phyloP scores from a whole-genome alignment of 2,113 vertebrate species.

The Amazona guildingii region DNA sequence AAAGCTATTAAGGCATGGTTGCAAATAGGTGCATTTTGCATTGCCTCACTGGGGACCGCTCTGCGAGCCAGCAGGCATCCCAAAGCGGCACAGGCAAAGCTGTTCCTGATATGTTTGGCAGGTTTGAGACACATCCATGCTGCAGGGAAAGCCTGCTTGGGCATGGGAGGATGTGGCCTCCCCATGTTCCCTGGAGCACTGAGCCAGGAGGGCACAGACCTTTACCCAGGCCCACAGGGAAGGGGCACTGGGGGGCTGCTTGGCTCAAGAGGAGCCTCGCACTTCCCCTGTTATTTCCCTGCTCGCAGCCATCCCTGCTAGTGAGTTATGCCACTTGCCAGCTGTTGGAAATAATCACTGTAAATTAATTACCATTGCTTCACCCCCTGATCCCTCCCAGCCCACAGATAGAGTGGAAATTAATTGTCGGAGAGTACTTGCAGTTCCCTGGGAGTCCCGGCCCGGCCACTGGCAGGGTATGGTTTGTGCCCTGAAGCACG shows the following conservation, averaged over 20 bases:
- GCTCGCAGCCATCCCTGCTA: constrained; percentile 14
- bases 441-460: constrained; percentile 41
- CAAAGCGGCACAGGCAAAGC: accelerated
- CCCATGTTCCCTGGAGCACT: accelerated
- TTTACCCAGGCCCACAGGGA: background rate
- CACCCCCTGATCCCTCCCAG: constrained; percentile 54
- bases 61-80: background rate
- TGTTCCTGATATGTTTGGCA: accelerated
- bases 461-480: constrained; percentile 41
- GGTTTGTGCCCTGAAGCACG: constrained; percentile 37
- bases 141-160: accelerated
- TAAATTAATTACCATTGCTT: constrained; percentile 68
- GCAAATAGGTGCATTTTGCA: background rate
- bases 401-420: constrained; percentile 55
- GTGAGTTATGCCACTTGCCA: constrained; percentile 50
- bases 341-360: constrained; percentile 64
- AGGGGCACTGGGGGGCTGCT: background rate
- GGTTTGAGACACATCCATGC: background rate
- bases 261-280: accelerated
- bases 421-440: constrained; percentile 63
- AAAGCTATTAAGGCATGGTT: background rate
- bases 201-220: background rate
- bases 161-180: accelerated
- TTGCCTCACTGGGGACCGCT: background rate
- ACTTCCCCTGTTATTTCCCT: background rate